phyloP scores from a whole-genome alignment of 2,113 vertebrate species.

The Serinus canaria region DNA sequence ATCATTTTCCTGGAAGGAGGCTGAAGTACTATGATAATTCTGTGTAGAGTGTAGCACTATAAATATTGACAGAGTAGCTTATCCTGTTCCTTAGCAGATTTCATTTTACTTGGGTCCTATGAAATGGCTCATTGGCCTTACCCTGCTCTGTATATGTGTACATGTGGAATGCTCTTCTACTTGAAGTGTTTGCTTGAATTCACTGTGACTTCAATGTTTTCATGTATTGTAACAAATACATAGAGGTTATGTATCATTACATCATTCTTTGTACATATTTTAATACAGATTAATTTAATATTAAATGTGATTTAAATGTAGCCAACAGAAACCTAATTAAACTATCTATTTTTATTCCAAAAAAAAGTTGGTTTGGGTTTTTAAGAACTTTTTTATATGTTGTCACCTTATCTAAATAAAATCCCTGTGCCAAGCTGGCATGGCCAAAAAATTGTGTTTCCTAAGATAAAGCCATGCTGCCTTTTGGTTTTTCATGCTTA shows the following conservation, averaged over 20 bases:
- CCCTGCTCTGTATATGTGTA: not conserved
- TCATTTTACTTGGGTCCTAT: not conserved
- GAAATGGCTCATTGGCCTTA: not conserved
- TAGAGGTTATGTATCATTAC: not conserved
- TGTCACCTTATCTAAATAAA: not conserved
- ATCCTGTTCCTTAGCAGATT: not conserved
- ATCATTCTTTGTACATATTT: slow-evolving; percentile 28
- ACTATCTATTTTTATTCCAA: slow-evolving; percentile 8
- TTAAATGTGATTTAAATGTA: not conserved
- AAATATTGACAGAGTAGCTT: not conserved
- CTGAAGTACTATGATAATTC: not conserved
- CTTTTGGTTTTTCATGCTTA: not conserved
- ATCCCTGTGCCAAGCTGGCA: not conserved
- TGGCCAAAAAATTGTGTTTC: not conserved
- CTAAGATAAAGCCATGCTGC: not conserved
- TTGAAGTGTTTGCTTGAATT: not conserved
- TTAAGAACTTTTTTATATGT: not conserved
- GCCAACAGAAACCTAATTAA: slow-evolving; percentile 1
- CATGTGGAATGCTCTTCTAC: not conserved
- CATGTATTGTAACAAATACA: not conserved
- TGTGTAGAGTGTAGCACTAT: not conserved
- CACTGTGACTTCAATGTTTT: not conserved
- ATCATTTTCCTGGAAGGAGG: not conserved
- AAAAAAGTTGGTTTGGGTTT: not conserved
- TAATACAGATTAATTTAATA: slow-evolving; percentile 47